Conservation (phyloP, 53 echinoderm and acorn worm genomes). For the Holothuria leucospilota region DNA sequence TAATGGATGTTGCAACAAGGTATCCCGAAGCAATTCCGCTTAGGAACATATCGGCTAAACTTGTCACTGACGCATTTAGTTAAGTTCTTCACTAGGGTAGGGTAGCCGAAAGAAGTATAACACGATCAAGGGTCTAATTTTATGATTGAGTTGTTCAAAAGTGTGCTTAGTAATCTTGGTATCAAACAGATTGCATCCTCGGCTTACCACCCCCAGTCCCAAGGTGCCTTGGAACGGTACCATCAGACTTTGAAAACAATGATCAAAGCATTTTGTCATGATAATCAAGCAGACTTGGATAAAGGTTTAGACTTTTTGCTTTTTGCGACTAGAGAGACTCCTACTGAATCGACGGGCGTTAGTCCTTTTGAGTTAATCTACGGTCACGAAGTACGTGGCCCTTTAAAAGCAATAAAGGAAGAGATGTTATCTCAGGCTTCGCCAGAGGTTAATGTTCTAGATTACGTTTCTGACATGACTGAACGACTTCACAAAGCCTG, state of each 20-base stretch:
- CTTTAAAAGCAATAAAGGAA: neutral
- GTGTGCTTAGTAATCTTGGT: neutral
- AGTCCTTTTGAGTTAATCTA: conserved; percentile 58
- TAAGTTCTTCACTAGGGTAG: neutral
- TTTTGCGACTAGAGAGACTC: conserved; percentile 53
- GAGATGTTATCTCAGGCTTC: conserved; percentile 12
- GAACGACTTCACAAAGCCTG: conserved; percentile 48
- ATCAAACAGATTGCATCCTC: neutral
- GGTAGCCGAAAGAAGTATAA: neutral
- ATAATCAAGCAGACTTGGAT: conserved; percentile 48
- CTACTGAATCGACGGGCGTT: conserved; percentile 46
- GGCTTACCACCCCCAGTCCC: conserved; percentile 66
- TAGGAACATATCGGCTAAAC: too few relatives aligned
- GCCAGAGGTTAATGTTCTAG: conserved; percentile 37
- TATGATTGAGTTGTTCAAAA: neutral
- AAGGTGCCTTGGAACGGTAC: conserved; percentile 64
- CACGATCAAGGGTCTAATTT: conserved; percentile 1
- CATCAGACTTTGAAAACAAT: too few relatives aligned
- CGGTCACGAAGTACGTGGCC: conserved; percentile 30
- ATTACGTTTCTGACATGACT: conserved; percentile 61
- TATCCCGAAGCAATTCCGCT: neutral
- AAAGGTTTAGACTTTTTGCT: conserved; percentile 62
- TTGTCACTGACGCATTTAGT: too few relatives aligned
- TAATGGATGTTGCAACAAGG: conserved; percentile 28
- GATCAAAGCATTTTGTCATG: conserved; percentile 29